phyloP scores from a whole-genome alignment of 2,888 invertebrate species.

The Pollenia amentaria region DNA sequence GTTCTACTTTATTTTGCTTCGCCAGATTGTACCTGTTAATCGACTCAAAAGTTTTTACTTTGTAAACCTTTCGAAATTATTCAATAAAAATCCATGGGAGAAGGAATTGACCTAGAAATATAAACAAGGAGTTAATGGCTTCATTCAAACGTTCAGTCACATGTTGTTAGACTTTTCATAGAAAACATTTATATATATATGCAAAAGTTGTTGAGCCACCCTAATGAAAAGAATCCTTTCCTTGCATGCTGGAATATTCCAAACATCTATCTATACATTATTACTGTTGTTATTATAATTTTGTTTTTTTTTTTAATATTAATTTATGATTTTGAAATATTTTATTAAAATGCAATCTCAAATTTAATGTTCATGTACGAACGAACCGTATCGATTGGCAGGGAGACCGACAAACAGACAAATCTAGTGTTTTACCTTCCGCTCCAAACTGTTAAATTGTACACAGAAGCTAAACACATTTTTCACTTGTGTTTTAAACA shows the following conservation, averaged over 20 bases:
- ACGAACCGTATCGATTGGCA: background rate
- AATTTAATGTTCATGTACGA: constrained; percentile 37
- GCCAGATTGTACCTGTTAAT: no score
- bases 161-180: no score
- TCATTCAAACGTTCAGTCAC: no score
- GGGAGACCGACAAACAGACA: constrained; percentile 1
- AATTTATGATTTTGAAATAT: constrained; percentile 73
- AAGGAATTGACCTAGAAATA: no score
- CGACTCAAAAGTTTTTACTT: no score
- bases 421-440: constrained; percentile 59
- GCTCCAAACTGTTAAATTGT: constrained; percentile 56
- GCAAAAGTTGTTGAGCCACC: background rate
- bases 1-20: no score
- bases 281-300: constrained; percentile 46
- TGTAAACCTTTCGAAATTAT: no score
- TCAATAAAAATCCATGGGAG: no score
- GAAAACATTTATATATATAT: no score
- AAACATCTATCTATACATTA: constrained; percentile 42
- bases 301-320: constrained; percentile 41
- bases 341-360: constrained; percentile 70
- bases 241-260: constrained; percentile 5
- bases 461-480: constrained; percentile 72
- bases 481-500: constrained; percentile 59
- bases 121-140: no score
- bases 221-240: constrained; percentile 48